Percentiles rank a stretch among this genome's conserved stretches.
phyloP scores from a whole-genome alignment of 2,797 vertebrate species.

The Brachymystax lenok region DNA sequence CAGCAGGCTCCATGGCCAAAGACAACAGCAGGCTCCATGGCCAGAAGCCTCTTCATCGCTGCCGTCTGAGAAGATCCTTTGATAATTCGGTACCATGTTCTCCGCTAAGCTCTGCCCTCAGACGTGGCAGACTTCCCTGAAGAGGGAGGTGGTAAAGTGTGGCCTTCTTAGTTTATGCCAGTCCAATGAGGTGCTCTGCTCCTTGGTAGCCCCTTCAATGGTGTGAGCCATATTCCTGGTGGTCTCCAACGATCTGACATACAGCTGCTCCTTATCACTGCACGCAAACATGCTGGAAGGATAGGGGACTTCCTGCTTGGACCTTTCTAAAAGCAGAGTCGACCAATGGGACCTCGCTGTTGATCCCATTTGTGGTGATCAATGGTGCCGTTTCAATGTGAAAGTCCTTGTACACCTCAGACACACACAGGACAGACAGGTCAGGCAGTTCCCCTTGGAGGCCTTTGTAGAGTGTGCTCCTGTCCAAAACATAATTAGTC shows the following conservation, averaged over 20 bases:
- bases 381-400: background rate
- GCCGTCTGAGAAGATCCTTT: background rate
- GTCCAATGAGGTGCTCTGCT: conserved; percentile 3
- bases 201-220: conserved; percentile 16
- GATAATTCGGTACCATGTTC: conserved; percentile 11
- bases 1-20: conserved; percentile 17
- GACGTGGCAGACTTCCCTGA: conserved; percentile 25
- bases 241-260: conserved; percentile 10
- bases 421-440: background rate
- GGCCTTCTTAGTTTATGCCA: conserved; percentile 25
- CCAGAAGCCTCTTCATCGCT: conserved; percentile 13
- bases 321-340: background rate
- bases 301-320: background rate
- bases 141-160: conserved; percentile 22
- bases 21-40: conserved; percentile 17
- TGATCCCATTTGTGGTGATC: background rate
- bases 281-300: conserved; percentile 21
- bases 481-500: background rate
- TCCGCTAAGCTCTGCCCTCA: background rate
- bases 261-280: conserved; percentile 16
- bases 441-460: background rate
- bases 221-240: conserved; percentile 32
- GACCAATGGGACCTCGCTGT: background rate
- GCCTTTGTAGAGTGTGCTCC: background rate
- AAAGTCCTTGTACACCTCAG: background rate